Evolutionary conservation across 2,888 invertebrate species (phyloP).

Genomic region (Opisthograptis luteolata): DNA sequence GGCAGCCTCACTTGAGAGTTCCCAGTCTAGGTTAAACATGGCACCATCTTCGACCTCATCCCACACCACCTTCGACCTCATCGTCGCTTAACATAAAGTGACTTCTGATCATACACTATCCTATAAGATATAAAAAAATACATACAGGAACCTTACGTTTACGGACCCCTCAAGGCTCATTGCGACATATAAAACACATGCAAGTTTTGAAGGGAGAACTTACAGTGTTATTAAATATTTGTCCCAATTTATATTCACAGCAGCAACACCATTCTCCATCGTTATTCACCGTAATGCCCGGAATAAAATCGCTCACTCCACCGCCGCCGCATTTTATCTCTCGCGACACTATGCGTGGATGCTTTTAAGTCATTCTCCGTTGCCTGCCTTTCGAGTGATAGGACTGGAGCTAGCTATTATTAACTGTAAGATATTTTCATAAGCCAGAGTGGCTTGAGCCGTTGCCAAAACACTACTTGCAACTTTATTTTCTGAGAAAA

Average conservation of each 20-base stretch:
- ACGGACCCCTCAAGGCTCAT: too few species aligned
- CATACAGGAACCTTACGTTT: too few species aligned
- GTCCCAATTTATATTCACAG: slow-evolving; percentile 19
- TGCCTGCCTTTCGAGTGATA: slow-evolving; percentile 24
- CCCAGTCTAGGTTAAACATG: too few species aligned
- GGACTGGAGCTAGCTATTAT: not conserved
- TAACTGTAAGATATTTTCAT: not conserved
- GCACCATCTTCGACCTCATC: too few species aligned
- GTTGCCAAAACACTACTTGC: not conserved
- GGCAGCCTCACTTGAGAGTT: too few species aligned
- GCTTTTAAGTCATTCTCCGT: slow-evolving; percentile 56
- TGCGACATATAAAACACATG: too few species aligned
- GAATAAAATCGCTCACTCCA: slow-evolving; percentile 34
- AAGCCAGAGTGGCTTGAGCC: not conserved
- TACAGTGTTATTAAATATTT: slow-evolving; percentile 17
- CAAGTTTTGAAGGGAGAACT: not conserved
- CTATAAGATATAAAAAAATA: too few species aligned
- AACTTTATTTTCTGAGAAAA: too few species aligned
- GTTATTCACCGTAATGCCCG: slow-evolving; percentile 31
- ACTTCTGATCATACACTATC: too few species aligned
- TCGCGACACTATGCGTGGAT: slow-evolving; percentile 47
- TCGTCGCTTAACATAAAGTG: too few species aligned
- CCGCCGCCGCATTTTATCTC: slow-evolving; percentile 37
- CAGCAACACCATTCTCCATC: slow-evolving; percentile 1
- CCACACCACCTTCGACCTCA: too few species aligned